Percentiles rank a stretch among this genome's conserved stretches.
phyloP scores from a whole-genome alignment of 2,113 vertebrate genomes.

The Pogonocichla stellata region DNA sequence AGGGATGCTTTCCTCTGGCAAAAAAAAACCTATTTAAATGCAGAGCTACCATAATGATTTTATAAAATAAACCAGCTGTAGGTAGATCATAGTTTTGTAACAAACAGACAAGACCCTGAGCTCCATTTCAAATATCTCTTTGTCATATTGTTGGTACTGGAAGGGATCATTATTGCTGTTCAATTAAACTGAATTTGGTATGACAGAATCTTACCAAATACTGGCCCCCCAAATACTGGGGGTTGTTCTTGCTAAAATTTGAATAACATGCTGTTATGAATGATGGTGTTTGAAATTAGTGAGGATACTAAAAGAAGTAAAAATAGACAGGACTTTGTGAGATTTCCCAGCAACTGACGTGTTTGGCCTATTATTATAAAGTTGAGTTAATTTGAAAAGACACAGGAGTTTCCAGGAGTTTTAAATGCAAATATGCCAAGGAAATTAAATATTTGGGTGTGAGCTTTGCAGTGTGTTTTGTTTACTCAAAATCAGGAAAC shows the following conservation, averaged over 20 bases:
- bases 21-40: neutral
- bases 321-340: neutral
- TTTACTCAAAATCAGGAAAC: neutral
- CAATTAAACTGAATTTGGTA: neutral
- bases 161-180: neutral
- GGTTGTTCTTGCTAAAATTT: conserved; percentile 16
- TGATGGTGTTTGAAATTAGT: neutral
- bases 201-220: neutral
- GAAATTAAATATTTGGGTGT: neutral
- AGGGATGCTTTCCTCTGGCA: neutral
- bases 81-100: neutral
- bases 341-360: neutral
- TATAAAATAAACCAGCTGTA: neutral
- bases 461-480: neutral
- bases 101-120: neutral
- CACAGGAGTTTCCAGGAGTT: neutral
- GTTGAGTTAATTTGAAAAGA: neutral
- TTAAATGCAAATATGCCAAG: neutral
- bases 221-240: neutral
- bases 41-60: neutral
- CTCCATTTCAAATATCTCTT: neutral
- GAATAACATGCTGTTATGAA: neutral
- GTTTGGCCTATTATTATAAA: neutral
- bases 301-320: neutral
- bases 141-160: neutral